Evolutionary conservation across 2,888 invertebrate genomes (phyloP), one percentile per base, ranked within the genome.

Genomic region (Trimorus sp.): DNA sequence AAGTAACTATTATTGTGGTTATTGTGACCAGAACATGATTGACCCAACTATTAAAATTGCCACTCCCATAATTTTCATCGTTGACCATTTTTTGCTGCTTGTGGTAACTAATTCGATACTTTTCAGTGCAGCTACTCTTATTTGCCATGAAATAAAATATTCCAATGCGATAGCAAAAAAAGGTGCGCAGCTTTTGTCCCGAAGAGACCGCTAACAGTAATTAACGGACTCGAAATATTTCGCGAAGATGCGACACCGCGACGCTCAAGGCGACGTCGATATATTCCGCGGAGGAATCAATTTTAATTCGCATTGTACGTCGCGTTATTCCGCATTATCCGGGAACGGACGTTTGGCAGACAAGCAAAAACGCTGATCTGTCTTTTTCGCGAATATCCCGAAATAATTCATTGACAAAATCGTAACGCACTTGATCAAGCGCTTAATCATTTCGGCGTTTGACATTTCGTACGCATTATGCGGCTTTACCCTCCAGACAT

Each of bases 371-470:
- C 45, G n/a, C 15, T 49, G 8, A 7, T 49, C n/a, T 49, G 7
- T 15, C 15, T 49, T 7, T 49, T 49, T 45, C n/a, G 45, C 37
- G 58, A 66, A 66, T 65, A 54, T 60, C 63, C 48, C 7, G 15
- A 26, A 63, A 63, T 56, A 53, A 54, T 71, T 54, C 15, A 56
- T 56, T 40, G 38, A 7, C 53, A 53, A 71, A 56, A 71, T 59
- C 42, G 48, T 76, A 65, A 58, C 56, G 9, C 51, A 49, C 51
- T 36, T 48, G n/a, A 48, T 76, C 56, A 56, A 40, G 11, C 40
- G 40, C 40, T 75, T 75, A 65, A 75, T 75, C 75, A 66, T 66
- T 59, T 53, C 63, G 65, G 56, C 54, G 42, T 70, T 65, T 66
- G 78, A 66, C 66, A 66, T 71, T 53, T 71, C 65, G 49, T 79